These are phyloP conservation scores for Lasaia peninsularis DNA, from an alignment of 1,140 invertebrate species.

Conservation along the genomic window DNA sequence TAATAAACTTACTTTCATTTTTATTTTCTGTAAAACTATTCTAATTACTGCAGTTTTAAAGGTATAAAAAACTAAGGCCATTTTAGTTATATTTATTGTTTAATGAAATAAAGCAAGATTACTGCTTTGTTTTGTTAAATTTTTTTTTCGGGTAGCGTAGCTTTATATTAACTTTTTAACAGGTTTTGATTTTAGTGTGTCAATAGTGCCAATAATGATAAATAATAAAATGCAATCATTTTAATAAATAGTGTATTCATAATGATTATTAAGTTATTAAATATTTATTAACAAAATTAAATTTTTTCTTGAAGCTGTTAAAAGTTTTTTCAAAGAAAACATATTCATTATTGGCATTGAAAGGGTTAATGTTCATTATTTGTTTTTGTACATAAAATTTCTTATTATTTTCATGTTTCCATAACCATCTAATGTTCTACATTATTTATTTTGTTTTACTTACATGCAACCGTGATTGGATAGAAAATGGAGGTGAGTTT, in stretches of 20 bases:
- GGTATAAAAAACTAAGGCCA: too few species aligned
- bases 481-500: conserved; percentile 70
- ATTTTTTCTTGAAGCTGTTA: too few species aligned
- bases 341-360: background rate
- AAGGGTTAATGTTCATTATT: background rate
- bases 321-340: too few species aligned
- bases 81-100: too few species aligned
- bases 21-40: too few species aligned
- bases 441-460: conserved; percentile 54
- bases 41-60: too few species aligned
- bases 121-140: background rate
- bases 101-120: too few species aligned
- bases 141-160: background rate
- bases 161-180: conserved; percentile 1
- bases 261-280: too few species aligned
- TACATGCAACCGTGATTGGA: conserved; percentile 60
- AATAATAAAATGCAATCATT: too few species aligned
- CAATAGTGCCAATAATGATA: background rate
- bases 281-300: background rate
- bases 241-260: too few species aligned
- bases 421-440: conserved; percentile 33
- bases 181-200: background rate
- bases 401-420: conserved; percentile 18
- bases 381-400: conserved; percentile 5
- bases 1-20: too few species aligned